Conservation (phyloP, 2,888 invertebrate genomes). For the Polylopha cassiicola region DNA sequence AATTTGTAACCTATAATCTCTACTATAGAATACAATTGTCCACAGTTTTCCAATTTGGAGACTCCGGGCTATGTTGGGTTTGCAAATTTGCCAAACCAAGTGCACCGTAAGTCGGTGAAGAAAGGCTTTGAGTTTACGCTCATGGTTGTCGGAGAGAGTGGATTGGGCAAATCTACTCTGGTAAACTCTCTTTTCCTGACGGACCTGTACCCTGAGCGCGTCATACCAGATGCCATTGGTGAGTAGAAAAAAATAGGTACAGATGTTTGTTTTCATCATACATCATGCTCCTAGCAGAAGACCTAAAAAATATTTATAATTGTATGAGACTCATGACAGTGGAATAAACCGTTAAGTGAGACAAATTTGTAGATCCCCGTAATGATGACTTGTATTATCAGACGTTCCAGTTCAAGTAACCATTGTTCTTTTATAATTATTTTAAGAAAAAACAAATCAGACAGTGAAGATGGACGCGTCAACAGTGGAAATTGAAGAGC, state of each 20-base stretch:
- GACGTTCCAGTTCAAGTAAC: no score
- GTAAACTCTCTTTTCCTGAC: constrained; percentile 96
- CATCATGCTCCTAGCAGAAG: no score
- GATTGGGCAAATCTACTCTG: constrained; percentile 95
- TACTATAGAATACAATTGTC: constrained; percentile 5
- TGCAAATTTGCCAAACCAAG: constrained; percentile 97
- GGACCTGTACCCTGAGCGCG: constrained; percentile 95
- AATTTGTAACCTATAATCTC: no score
- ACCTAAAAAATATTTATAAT: no score
- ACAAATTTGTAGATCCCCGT: no score
- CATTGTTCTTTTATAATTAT: no score
- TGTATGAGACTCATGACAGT: no score
- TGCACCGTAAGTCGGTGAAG: constrained; percentile 97
- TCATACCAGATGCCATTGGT: constrained; percentile 93
- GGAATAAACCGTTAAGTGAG: no score
- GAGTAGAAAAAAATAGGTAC: constrained; percentile 38
- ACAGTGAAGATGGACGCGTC: constrained; percentile 96
- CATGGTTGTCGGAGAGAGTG: constrained; percentile 96
- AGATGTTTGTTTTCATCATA: no score
- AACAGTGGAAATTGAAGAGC: constrained; percentile 97
- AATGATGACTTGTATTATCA: no score
- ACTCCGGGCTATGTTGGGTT: constrained; percentile 94
- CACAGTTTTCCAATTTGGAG: constrained; percentile 88
- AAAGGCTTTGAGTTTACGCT: constrained; percentile 98
- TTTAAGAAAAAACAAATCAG: constrained; percentile 90